A percentile compares a stretch with the other conserved stretches of the same genome.
These are phyloP conservation scores for Trissoscelio sp. DNA, from an alignment of 2,888 invertebrate genomes.

Conservation along the genomic window DNA sequence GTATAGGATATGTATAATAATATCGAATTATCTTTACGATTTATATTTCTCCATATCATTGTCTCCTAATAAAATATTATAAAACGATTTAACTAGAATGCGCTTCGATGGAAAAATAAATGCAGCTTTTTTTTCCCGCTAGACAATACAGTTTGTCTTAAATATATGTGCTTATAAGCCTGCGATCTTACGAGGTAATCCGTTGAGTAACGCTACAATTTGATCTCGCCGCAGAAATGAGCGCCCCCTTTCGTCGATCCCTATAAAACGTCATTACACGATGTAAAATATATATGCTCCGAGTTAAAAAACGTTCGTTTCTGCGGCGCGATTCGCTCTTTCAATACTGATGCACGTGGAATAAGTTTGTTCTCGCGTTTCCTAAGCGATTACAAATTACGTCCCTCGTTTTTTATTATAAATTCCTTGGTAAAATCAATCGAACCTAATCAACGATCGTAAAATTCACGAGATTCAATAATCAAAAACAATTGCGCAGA, in stretches of 20 bases:
- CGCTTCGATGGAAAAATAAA: constrained; percentile 61
- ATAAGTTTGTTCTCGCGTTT: constrained; percentile 27
- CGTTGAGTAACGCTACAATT: constrained; percentile 55
- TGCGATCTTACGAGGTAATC: constrained; percentile 65
- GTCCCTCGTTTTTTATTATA: constrained; percentile 1
- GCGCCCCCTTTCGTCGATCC: background rate
- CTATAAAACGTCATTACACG: constrained; percentile 8
- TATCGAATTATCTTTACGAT: constrained; percentile 21
- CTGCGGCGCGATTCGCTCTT: background rate
- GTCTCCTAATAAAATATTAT: constrained; percentile 23
- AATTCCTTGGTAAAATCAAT: constrained; percentile 18
- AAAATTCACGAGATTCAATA: constrained; percentile 29
- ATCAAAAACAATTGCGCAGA: constrained; percentile 4
- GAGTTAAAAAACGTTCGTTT: constrained; percentile 17
- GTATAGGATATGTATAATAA: too few species aligned
- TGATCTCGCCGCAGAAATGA: constrained; percentile 27
- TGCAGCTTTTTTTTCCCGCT: constrained; percentile 38
- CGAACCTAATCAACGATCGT: constrained; percentile 9
- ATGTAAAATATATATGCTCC: constrained; percentile 35
- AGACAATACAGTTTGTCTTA: constrained; percentile 40
- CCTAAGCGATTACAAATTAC: constrained; percentile 36
- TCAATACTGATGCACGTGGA: constrained; percentile 55
- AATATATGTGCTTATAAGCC: constrained; percentile 51
- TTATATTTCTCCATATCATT: constrained; percentile 10
- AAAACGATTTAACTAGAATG: constrained; percentile 46